phyloP scores from a whole-genome alignment of 2,797 vertebrate genomes.

The Sebastes oblongus region DNA sequence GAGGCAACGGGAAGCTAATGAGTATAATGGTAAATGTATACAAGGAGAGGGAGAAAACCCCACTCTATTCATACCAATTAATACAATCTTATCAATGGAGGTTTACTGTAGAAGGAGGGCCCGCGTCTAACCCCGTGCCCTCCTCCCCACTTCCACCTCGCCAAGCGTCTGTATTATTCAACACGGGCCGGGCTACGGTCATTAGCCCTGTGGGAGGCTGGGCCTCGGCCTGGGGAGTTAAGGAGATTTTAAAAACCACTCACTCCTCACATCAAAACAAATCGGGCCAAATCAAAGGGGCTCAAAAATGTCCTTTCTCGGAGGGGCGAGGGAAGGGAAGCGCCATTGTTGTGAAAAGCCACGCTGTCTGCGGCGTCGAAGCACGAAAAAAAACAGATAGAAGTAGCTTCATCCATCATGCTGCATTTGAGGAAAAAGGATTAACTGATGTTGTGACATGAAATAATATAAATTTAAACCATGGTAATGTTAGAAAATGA shows the following conservation, averaged over 20 bases:
- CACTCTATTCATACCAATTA: slow-evolving; percentile 84
- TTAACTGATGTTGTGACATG: not conserved
- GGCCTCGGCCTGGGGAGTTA: slow-evolving; percentile 73
- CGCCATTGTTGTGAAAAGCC: slow-evolving; percentile 56
- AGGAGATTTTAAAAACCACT: slow-evolving; percentile 83
- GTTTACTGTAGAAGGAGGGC: slow-evolving; percentile 66
- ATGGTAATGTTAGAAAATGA: slow-evolving; percentile 29
- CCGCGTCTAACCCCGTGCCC: slow-evolving; percentile 60
- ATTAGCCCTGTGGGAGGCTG: slow-evolving; percentile 79
- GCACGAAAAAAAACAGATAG: not conserved
- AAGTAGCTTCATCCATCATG: not conserved
- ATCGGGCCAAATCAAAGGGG: slow-evolving; percentile 79
- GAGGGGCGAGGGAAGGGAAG: slow-evolving; percentile 32
- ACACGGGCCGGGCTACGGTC: slow-evolving; percentile 65
- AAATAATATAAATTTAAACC: slow-evolving; percentile 21
- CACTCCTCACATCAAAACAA: slow-evolving; percentile 83
- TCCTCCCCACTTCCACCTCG: slow-evolving; percentile 56
- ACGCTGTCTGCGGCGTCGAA: slow-evolving; percentile 6
- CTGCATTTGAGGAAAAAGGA: slow-evolving; percentile 3
- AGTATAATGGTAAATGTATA: slow-evolving; percentile 88
- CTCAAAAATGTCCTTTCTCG: slow-evolving; percentile 68
- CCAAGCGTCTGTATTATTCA: slow-evolving; percentile 72
- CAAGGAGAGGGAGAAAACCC: slow-evolving; percentile 70
- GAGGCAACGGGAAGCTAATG: slow-evolving; percentile 85
- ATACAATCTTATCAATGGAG: slow-evolving; percentile 82